phyloP scores from a whole-genome alignment of 1,140 invertebrate genomes.

The Bombus affinis region DNA sequence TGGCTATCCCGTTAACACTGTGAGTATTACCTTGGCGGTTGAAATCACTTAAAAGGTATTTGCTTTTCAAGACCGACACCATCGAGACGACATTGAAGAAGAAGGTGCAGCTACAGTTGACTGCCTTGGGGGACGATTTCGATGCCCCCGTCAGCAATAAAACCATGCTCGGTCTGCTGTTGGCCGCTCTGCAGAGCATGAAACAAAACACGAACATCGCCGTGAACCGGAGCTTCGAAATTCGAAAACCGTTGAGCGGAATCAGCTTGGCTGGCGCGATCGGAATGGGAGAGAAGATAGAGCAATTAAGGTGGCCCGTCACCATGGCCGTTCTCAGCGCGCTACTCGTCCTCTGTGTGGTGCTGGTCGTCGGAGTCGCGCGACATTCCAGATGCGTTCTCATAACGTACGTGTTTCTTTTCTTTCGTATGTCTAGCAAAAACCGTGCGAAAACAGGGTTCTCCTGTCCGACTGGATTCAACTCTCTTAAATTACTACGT shows the following conservation, averaged over 20 bases:
- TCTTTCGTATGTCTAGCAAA: background rate
- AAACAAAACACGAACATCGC: slow-evolving; percentile 88
- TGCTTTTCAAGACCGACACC: slow-evolving; percentile 78
- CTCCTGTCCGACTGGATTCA: background rate
- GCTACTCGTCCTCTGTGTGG: slow-evolving; percentile 90
- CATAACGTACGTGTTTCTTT: slow-evolving; percentile 86
- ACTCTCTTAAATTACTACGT: slow-evolving; percentile 58
- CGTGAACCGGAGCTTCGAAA: slow-evolving; percentile 88
- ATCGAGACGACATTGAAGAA: slow-evolving; percentile 85
- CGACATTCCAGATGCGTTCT: slow-evolving; percentile 91
- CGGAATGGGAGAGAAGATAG: slow-evolving; percentile 83
- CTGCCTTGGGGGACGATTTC: slow-evolving; percentile 87
- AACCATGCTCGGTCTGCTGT: slow-evolving; percentile 86
- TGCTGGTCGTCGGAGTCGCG: slow-evolving; percentile 91
- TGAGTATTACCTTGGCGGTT: too few species aligned
- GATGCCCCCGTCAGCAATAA: slow-evolving; percentile 89
- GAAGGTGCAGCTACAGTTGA: slow-evolving; percentile 86
- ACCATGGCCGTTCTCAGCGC: slow-evolving; percentile 90
- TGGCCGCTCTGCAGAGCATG: slow-evolving; percentile 86
- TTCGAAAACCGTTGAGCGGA: slow-evolving; percentile 87
- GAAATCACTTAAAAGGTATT: background rate
- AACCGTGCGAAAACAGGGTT: background rate
- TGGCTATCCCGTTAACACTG: background rate
- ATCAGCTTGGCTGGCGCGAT: slow-evolving; percentile 85
- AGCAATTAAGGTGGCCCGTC: slow-evolving; percentile 88